Evolutionary conservation across 1,140 invertebrate genomes (phyloP).

Genomic region (Drosophila kohkoa): DNA sequence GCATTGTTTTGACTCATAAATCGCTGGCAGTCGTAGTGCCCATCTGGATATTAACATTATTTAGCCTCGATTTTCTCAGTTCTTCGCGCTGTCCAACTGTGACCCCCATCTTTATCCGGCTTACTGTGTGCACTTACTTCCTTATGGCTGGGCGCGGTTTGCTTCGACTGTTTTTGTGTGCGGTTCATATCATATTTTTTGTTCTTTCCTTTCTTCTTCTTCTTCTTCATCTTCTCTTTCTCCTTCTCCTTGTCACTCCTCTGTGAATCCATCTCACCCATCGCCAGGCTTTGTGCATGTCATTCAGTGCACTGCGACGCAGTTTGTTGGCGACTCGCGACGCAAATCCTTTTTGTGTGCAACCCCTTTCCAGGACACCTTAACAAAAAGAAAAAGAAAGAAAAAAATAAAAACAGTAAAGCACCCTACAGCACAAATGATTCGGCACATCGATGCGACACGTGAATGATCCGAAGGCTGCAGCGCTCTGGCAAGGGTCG

Average conservation of each 20-base stretch:
- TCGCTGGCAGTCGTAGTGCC: neutral
- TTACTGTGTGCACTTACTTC: slow-evolving; percentile 23
- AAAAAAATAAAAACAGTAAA: neutral
- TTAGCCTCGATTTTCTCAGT: slow-evolving; percentile 26
- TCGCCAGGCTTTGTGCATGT: slow-evolving; percentile 20
- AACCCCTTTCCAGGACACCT: slow-evolving; percentile 27
- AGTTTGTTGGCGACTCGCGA: slow-evolving; percentile 48
- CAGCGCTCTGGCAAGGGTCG: slow-evolving; percentile 21
- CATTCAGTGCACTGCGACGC: slow-evolving; percentile 58
- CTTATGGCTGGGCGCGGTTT: slow-evolving; percentile 38
- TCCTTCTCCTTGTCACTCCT: neutral
- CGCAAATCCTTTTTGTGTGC: slow-evolving; percentile 59
- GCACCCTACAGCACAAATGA: slow-evolving; percentile 33
- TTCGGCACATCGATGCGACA: slow-evolving; percentile 11
- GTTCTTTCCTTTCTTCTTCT: neutral
- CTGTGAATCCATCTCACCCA: neutral
- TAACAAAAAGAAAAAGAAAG: neutral
- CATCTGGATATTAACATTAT: slow-evolving; percentile 15
- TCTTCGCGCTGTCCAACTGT: slow-evolving; percentile 1
- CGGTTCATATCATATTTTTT: slow-evolving; percentile 12
- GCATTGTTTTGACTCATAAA: slow-evolving; percentile 17
- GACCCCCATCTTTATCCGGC: slow-evolving; percentile 1
- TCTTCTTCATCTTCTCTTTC: neutral
- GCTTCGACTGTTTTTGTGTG: slow-evolving; percentile 6
- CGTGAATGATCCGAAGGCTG: neutral